phyloP scores from a whole-genome alignment of 2,113 vertebrate species.

The Hipposideros armiger region DNA sequence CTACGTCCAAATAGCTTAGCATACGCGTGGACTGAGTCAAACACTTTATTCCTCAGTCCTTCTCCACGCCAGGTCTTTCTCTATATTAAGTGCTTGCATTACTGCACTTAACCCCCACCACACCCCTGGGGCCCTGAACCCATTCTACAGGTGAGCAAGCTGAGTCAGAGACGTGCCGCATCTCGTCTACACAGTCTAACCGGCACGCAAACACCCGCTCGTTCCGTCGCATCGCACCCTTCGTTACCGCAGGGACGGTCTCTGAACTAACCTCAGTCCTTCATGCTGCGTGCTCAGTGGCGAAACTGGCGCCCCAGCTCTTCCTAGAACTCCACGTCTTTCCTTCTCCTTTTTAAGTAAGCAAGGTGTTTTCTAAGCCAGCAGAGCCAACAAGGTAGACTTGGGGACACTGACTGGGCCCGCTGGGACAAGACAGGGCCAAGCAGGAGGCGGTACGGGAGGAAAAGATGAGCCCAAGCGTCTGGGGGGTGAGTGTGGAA shows the following conservation, averaged over 20 bases:
- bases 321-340: background rate
- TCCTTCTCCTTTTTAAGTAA: background rate
- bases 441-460: background rate
- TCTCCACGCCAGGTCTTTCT: background rate
- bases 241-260: background rate
- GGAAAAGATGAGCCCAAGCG: background rate
- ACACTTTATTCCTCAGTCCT: background rate
- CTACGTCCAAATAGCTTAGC: background rate
- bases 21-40: background rate
- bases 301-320: background rate
- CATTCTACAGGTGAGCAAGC: constrained; percentile 22
- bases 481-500: background rate
- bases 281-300: background rate
- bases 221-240: background rate
- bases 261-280: background rate
- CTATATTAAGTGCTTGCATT: background rate
- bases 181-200: background rate
- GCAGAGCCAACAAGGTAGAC: background rate
- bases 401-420: background rate
- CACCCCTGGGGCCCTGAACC: background rate
- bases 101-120: background rate
- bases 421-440: background rate
- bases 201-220: background rate
- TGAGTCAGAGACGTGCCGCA: background rate
- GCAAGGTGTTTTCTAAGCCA: background rate